A percentile compares a stretch with the other conserved stretches of the same genome.
These are phyloP conservation scores for Epinephelus malabaricus DNA, from an alignment of 2,797 vertebrate genomes.

Conservation along the genomic window DNA sequence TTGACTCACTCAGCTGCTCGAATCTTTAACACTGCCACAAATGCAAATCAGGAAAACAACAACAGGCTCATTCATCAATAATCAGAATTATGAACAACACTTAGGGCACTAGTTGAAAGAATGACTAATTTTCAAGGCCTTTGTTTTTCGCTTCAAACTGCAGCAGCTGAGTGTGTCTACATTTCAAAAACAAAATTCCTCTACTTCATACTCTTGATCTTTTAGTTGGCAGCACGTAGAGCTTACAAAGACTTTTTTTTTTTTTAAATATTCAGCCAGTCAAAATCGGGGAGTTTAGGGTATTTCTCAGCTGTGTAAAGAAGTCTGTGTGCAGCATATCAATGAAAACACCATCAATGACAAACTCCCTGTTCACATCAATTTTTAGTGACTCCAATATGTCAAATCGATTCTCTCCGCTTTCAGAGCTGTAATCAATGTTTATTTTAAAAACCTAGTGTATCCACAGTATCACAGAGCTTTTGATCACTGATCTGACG, in stretches of 20 bases:
- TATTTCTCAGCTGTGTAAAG: background rate
- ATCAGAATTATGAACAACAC: background rate
- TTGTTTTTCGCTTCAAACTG: constrained; percentile 6
- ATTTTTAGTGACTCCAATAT: background rate
- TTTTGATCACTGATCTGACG: background rate
- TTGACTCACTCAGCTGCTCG: background rate
- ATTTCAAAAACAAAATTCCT: background rate
- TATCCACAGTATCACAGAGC: background rate
- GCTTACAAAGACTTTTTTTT: too few relatives aligned
- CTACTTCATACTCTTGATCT: too few relatives aligned
- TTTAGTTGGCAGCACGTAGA: too few relatives aligned
- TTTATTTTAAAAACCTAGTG: background rate
- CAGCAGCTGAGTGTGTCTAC: background rate
- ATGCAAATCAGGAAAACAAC: constrained; percentile 3
- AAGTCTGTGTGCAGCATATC: background rate
- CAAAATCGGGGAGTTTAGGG: too few relatives aligned
- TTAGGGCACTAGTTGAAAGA: background rate
- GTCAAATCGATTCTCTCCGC: background rate
- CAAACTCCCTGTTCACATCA: background rate
- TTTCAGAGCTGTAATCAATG: background rate
- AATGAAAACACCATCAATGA: background rate
- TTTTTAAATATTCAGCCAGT: too few relatives aligned
- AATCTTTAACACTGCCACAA: background rate
- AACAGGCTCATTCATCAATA: background rate
- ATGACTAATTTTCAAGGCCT: background rate